Evolutionary conservation across 2,888 invertebrate genomes (phyloP).

Genomic region (Petrolisthes manimaculis): DNA sequence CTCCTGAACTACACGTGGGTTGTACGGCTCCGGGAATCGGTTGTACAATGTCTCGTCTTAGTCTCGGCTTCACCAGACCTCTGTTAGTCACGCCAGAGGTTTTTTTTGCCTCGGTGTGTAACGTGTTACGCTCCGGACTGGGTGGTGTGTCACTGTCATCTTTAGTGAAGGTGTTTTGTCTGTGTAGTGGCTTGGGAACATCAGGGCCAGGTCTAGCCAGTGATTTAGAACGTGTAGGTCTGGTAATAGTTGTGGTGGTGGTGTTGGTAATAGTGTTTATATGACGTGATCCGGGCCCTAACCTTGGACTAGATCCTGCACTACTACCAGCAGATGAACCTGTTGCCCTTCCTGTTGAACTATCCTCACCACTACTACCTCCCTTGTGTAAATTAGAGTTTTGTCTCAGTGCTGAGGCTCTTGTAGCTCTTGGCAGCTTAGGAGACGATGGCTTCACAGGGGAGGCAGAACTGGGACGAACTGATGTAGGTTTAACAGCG

Average conservation of each 20-base stretch:
- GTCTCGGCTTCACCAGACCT: constrained; percentile 60
- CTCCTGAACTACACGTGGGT: not conserved
- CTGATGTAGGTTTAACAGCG: constrained; percentile 69
- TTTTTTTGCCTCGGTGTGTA: constrained; percentile 71
- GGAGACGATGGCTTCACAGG: constrained; percentile 69
- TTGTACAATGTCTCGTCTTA: constrained; percentile 65
- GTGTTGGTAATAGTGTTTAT: constrained; percentile 67
- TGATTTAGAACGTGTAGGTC: constrained; percentile 52
- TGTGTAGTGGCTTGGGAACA: constrained; percentile 74
- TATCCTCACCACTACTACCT: constrained; percentile 64
- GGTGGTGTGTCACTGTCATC: constrained; percentile 72
- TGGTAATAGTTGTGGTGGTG: constrained; percentile 67
- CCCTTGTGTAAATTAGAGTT: constrained; percentile 62
- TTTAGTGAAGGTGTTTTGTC: constrained; percentile 93
- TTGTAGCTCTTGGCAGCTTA: constrained; percentile 68
- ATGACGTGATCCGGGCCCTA: constrained; percentile 68
- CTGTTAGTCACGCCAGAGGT: constrained; percentile 69
- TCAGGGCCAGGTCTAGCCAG: constrained; percentile 66
- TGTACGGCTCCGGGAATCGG: constrained; percentile 58
- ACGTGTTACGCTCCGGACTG: constrained; percentile 33
- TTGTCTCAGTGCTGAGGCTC: constrained; percentile 69
- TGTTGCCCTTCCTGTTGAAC: constrained; percentile 60
- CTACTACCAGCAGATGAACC: constrained; percentile 64
- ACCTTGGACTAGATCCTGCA: constrained; percentile 68
- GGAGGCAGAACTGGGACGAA: constrained; percentile 76